Evolutionary conservation across 1,140 invertebrate species (phyloP).

Genomic region (Paraescarpia echinospica): DNA sequence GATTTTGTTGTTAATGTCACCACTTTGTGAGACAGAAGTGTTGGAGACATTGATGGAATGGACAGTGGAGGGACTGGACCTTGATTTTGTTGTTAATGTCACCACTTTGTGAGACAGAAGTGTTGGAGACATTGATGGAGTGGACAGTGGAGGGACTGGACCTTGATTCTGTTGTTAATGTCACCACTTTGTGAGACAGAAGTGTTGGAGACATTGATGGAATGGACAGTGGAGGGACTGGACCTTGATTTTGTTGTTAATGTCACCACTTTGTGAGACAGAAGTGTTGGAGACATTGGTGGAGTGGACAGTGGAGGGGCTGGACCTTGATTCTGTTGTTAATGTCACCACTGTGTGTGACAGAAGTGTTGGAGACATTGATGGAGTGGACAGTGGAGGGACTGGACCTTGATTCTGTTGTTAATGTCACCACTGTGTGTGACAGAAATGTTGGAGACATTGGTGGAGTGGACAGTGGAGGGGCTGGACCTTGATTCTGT

Average conservation of each 20-base stretch:
- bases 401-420: slow-evolving; percentile 78
- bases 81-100: slow-evolving; percentile 65
- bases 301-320: slow-evolving; percentile 72
- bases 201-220: neutral
- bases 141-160: neutral
- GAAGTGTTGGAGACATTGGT: slow-evolving; percentile 60
- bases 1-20: slow-evolving; percentile 68
- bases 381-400: slow-evolving; percentile 73
- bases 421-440: neutral
- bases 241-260: neutral
- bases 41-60: slow-evolving; percentile 66
- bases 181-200: neutral
- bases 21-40: slow-evolving; percentile 49
- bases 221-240: neutral
- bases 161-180: neutral
- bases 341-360: slow-evolving; percentile 25
- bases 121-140: neutral
- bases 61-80: slow-evolving; percentile 76
- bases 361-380: slow-evolving; percentile 61
- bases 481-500: neutral
- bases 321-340: slow-evolving; percentile 80
- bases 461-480: neutral
- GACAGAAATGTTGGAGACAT: neutral
- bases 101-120: neutral
- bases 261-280: slow-evolving; percentile 13